phyloP scores from a whole-genome alignment of 2,113 vertebrate species.

The Xiphorhynchus elegans region DNA sequence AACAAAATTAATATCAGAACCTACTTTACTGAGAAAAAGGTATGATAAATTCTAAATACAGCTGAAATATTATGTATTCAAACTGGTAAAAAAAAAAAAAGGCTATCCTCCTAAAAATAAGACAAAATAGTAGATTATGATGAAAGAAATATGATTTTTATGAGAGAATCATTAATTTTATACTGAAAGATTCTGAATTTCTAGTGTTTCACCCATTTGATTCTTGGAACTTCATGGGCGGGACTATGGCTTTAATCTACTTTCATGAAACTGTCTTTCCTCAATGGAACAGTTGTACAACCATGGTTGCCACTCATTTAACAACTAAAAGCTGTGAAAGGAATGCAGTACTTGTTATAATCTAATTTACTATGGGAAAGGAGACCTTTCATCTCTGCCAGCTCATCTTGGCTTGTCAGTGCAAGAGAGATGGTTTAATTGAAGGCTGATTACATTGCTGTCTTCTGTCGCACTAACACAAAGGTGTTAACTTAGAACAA shows the following conservation, averaged over 20 bases:
- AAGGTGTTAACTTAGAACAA: not conserved
- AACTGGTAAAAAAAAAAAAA: not conserved
- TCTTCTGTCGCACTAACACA: not conserved
- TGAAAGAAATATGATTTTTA: not conserved
- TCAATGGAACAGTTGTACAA: not conserved
- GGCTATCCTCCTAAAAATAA: not conserved
- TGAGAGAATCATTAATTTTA: not conserved
- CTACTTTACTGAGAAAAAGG: conserved; percentile 23
- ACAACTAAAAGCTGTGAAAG: not conserved
- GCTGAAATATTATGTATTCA: not conserved
- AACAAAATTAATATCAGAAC: conserved; percentile 66
- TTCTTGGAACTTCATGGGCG: not conserved
- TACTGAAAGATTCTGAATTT: not conserved
- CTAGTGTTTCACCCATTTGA: not conserved
- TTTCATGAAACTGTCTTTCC: not conserved
- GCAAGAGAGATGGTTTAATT: not conserved
- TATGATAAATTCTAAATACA: not conserved
- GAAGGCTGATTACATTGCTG: not conserved
- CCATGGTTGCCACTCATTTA: not conserved
- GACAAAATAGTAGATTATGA: not conserved
- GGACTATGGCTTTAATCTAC: not conserved
- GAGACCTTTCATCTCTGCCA: not conserved
- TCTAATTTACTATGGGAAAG: not conserved
- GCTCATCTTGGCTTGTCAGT: not conserved
- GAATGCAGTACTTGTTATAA: not conserved